These are phyloP conservation scores for Agonopterix alstromeriana DNA, from an alignment of 2,888 invertebrate genomes.

Conservation along the genomic window DNA sequence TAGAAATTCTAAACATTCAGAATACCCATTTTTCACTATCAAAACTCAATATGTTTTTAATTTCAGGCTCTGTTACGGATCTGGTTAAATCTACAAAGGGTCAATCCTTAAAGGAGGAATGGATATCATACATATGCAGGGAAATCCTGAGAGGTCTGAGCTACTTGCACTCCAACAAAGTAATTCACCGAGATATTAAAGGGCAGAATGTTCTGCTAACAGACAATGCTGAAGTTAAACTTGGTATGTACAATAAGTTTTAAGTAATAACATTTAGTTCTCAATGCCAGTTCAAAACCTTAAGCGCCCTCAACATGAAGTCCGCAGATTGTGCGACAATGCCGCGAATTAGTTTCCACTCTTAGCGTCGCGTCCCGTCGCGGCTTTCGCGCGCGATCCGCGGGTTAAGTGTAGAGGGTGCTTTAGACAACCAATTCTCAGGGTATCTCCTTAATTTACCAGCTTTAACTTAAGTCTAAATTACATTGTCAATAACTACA, in stretches of 20 bases:
- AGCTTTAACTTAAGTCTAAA: no score
- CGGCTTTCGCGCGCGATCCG: no score
- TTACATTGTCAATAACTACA: no score
- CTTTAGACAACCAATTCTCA: no score
- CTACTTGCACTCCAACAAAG: conserved; percentile 98
- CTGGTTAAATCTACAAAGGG: conserved; percentile 99
- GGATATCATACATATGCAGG: conserved; percentile 99
- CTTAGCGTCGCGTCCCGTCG: no score
- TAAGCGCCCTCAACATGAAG: no score
- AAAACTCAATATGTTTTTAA: neutral
- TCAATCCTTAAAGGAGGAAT: conserved; percentile 98
- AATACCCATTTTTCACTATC: no score
- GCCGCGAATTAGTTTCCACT: no score
- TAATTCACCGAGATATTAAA: conserved; percentile 99
- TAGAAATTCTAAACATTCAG: no score
- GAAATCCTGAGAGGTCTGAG: conserved; percentile 96
- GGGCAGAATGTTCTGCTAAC: conserved; percentile 99
- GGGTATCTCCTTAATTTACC: no score
- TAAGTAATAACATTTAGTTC: neutral
- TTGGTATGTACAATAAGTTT: conserved; percentile 78
- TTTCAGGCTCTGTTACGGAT: conserved; percentile 95
- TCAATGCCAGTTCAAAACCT: neutral
- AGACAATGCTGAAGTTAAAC: conserved; percentile 99
- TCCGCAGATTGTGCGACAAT: no score
- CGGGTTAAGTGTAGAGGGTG: no score